These are phyloP conservation scores for Drosophila anomelani DNA, from an alignment of 2,888 invertebrate species.

Conservation along the genomic window DNA sequence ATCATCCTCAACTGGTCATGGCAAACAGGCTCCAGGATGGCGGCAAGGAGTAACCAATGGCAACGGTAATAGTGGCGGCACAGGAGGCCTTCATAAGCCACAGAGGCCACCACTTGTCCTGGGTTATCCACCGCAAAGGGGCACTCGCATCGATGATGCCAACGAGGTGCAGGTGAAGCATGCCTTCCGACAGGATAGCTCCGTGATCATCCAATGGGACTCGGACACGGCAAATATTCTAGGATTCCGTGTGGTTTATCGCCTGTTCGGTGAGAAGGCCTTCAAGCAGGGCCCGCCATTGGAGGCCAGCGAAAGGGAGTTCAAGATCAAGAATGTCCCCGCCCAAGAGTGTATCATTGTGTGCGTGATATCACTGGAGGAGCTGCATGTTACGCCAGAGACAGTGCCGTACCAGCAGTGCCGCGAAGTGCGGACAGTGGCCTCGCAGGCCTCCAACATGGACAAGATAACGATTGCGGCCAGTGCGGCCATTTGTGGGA, in stretches of 20 bases:
- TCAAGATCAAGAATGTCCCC: constrained; percentile 96
- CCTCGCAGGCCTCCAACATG: constrained; percentile 94
- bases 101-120: constrained; percentile 90
- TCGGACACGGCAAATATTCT: constrained; percentile 94
- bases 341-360: constrained; percentile 97
- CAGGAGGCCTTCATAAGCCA: constrained; percentile 82
- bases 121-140: constrained; percentile 89
- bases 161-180: constrained; percentile 94
- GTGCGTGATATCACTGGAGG: constrained; percentile 95
- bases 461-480: constrained; percentile 98
- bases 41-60: constrained; percentile 71
- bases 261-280: constrained; percentile 94
- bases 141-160: constrained; percentile 88
- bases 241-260: constrained; percentile 95
- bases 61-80: constrained; percentile 46
- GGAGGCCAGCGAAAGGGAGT: constrained; percentile 95
- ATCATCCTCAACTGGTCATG: constrained; percentile 24
- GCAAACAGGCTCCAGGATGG: constrained; percentile 81
- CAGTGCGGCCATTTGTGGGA: constrained; percentile 96
- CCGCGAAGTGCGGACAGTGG: constrained; percentile 94
- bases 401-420: constrained; percentile 94
- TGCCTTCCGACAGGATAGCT: constrained; percentile 92
- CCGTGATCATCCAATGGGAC: constrained; percentile 96
- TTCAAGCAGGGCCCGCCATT: constrained; percentile 96
- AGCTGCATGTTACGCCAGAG: constrained; percentile 94